Evolutionary conservation across 2,888 invertebrate genomes (phyloP), one percentile per base, ranked within the genome.

Genomic region (Cecidostiba fungosa): DNA sequence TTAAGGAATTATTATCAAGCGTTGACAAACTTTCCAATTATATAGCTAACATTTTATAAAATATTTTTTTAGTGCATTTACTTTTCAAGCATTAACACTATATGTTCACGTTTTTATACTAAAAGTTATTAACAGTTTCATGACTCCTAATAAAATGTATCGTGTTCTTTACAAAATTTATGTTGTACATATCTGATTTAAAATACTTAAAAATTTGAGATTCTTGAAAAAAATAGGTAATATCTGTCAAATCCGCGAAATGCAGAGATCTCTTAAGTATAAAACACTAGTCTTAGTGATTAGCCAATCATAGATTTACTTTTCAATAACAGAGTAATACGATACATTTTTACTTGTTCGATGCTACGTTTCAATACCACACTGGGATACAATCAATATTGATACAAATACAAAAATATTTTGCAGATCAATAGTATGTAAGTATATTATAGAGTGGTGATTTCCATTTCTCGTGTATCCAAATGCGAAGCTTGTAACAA

Each of bases 61-160:
- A 76, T 16, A 85, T 47, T 77, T 74, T 19, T 72, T 26, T 72
- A 83, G 80, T 81, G 86, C 84, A 86, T 86, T 86, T 86, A 84
- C 86, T 86, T 86, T 86, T 86, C 86, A 86, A 86, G 86, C 80
- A 86, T 86, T 39, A 77, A 83, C 66, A 83, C 79, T 70, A 82
- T 50, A 50, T 59, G 69, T 80, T 85, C 59, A 74, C 73, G n/a
- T 73, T 79, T 47, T 77, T 39, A 32, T 82, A 76, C 19, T 23
- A 23, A 69, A 81, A 59, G 23, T 72, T 73, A 26, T 69, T 70
- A 54, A 73, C 43, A 73, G 29, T 26, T 73, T 54, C 19, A 62
- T 29, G 39, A 81, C 73, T 29, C 39, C 16, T 6, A 73, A 73
- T 72, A 70, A 80, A 80, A 73, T 54, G 39, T 59, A 80, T 70